Percentiles rank a stretch among this genome's conserved stretches.
These are phyloP conservation scores for Eupithecia pulchellata DNA, from an alignment of 2,888 invertebrate genomes.

Conservation along the genomic window DNA sequence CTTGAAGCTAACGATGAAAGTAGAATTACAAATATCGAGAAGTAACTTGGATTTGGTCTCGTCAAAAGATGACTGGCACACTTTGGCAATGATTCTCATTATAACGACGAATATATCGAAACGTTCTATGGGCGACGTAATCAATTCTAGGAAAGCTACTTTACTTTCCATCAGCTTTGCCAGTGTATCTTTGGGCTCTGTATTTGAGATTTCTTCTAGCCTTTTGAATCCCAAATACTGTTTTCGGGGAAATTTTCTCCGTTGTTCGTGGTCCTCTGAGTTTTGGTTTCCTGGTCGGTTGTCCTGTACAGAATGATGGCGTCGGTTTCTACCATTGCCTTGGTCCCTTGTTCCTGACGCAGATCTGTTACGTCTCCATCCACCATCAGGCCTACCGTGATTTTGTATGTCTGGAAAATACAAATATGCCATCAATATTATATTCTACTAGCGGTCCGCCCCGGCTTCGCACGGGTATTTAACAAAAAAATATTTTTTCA, in stretches of 20 bases:
- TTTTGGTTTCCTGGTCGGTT: not conserved
- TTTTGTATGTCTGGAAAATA: slow-evolving; percentile 13
- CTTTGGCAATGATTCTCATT: slow-evolving; percentile 70
- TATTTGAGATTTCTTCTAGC: slow-evolving; percentile 63
- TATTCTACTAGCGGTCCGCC: too few species aligned
- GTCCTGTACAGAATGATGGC: slow-evolving; percentile 9
- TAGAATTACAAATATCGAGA: slow-evolving; percentile 66
- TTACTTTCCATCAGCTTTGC: slow-evolving; percentile 60
- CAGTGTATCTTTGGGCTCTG: slow-evolving; percentile 65
- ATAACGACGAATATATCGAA: slow-evolving; percentile 68
- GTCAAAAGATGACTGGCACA: slow-evolving; percentile 65
- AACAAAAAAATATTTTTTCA: too few species aligned
- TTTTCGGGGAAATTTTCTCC: slow-evolving; percentile 19
- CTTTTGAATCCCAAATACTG: slow-evolving; percentile 53
- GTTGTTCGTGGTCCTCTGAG: slow-evolving; percentile 12
- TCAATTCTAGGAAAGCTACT: slow-evolving; percentile 61
- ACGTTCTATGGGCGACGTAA: slow-evolving; percentile 58
- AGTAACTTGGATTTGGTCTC: slow-evolving; percentile 65
- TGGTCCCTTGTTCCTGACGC: slow-evolving; percentile 2
- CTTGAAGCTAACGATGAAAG: slow-evolving; percentile 60
- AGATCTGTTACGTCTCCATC: slow-evolving; percentile 21
- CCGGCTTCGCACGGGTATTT: too few species aligned
- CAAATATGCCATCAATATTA: too few species aligned
- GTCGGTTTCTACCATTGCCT: slow-evolving; percentile 6
- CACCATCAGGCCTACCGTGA: not conserved